Conservation (phyloP, 2,113 vertebrate species). For the Rhea pennata region DNA sequence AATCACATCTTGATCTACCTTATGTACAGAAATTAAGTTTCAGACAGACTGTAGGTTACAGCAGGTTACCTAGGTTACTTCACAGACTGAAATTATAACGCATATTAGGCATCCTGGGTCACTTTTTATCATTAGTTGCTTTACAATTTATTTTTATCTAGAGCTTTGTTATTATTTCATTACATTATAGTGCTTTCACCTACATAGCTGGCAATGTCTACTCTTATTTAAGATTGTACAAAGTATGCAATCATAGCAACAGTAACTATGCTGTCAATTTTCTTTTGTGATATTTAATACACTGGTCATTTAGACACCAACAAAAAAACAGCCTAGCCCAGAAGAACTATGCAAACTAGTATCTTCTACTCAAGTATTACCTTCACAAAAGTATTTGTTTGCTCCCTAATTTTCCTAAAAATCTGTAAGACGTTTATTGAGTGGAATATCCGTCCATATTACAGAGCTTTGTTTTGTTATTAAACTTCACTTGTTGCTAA, state of each 20-base stretch:
- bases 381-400: neutral
- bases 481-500: constrained; percentile 32
- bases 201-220: neutral
- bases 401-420: neutral
- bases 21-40: neutral
- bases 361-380: neutral
- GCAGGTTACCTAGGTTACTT: neutral
- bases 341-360: neutral
- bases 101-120: constrained; percentile 16
- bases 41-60: constrained; percentile 37
- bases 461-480: constrained; percentile 33
- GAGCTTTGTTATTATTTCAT: constrained; percentile 29
- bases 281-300: constrained; percentile 56
- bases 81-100: neutral
- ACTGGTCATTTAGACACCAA: constrained; percentile 34
- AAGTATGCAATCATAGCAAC: constrained; percentile 60
- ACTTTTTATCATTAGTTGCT: neutral
- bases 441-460: neutral
- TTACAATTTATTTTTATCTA: constrained; percentile 40
- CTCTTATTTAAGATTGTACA: constrained; percentile 42
- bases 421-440: neutral
- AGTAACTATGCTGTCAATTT: constrained; percentile 62
- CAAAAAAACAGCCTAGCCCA: constrained; percentile 30
- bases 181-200: neutral
- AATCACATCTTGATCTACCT: constrained; percentile 53